Base-by-base conservation (phyloP, 1,140 invertebrate species). In the Thaumatotibia leucotreta region DNA sequence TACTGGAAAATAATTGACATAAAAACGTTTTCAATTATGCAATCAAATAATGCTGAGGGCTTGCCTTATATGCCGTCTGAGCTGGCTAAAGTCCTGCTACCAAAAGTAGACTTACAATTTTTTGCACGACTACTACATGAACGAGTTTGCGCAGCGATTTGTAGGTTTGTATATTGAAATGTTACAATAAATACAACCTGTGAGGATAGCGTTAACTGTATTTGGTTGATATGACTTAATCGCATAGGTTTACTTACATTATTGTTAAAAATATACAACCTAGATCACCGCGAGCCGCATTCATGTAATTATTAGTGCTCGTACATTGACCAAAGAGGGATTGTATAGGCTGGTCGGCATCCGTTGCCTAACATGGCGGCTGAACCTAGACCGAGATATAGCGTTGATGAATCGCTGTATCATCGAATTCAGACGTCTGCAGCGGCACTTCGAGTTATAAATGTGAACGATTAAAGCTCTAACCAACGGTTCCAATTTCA, bases 1-100 rank as follows among this genome's bases (percentile, higher is more conserved):
- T 61, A 61, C 65, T 76, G 73, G 67, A 77, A 79, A 80, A 80
- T 89, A 86, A 89, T 86, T 89, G 82, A 83, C 79, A 69, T 88
- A 78, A 84, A 86, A 85, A 81, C 68, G 68, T 75, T 73, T 64
- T 72, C 75, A 74, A 82, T 77, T 80, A 75, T 77, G 71, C 76
- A 80, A 80, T 82, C 76, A 79, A 88, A 80, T 83, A 79, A 81
- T 81, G 70, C 65, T 33, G 67, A 50, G 66, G 35, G 68, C 64
- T 69, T 61, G 66, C 82, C 83, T 72, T 85, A 85, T 81, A 84
- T 35, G 77, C 64, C 31, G 70, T 62, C 54, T 67, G 17, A 17
- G 14, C 39, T 14, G 17, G 35, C 70, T 68, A 67, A 74, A 71
- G 66, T 29, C 27, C 61, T 49, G 61, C 64, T 66, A 70, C 68